These are phyloP conservation scores for Apocheima hispidaria DNA, from an alignment of 2,888 invertebrate species.

Conservation along the genomic window DNA sequence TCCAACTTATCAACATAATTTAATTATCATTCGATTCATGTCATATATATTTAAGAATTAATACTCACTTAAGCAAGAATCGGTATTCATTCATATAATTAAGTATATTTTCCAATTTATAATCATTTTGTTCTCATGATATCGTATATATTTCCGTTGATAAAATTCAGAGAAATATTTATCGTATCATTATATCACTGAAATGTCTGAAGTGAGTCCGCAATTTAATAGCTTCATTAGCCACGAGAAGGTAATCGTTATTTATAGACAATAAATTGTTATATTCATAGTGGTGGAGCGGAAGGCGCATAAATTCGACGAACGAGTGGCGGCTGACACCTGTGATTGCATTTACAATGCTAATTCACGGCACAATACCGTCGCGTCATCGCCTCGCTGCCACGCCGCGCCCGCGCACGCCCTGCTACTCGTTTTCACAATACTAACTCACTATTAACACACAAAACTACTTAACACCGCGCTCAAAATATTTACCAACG, in stretches of 20 bases:
- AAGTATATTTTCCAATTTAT: not conserved
- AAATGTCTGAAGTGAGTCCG: conserved; percentile 52
- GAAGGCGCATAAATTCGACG: conserved; percentile 82
- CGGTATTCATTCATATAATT: too few species aligned
- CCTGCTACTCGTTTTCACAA: conserved; percentile 62
- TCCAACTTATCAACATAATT: conserved; percentile 65
- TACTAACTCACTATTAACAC: conserved; percentile 41
- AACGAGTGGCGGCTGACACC: conserved; percentile 82
- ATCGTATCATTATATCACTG: conserved; percentile 38
- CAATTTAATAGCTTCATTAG: conserved; percentile 72
- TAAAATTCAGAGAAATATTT: conserved; percentile 48
- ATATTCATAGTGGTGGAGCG: conserved; percentile 76
- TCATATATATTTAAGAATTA: too few species aligned
- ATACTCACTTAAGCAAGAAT: too few species aligned
- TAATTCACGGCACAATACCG: conserved; percentile 81
- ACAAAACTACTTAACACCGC: conserved; percentile 27
- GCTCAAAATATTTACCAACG: conserved; percentile 34
- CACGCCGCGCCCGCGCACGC: conserved; percentile 55
- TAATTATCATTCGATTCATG: conserved; percentile 61
- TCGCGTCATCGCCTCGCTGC: conserved; percentile 54
- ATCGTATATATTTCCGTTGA: conserved; percentile 12
- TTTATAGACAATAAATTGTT: conserved; percentile 81
- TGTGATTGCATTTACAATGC: conserved; percentile 86
- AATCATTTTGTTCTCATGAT: not conserved
- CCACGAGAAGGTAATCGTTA: conserved; percentile 68